These are phyloP conservation scores for Agapornis roseicollis DNA, from an alignment of 2,113 vertebrate genomes.

Conservation along the genomic window DNA sequence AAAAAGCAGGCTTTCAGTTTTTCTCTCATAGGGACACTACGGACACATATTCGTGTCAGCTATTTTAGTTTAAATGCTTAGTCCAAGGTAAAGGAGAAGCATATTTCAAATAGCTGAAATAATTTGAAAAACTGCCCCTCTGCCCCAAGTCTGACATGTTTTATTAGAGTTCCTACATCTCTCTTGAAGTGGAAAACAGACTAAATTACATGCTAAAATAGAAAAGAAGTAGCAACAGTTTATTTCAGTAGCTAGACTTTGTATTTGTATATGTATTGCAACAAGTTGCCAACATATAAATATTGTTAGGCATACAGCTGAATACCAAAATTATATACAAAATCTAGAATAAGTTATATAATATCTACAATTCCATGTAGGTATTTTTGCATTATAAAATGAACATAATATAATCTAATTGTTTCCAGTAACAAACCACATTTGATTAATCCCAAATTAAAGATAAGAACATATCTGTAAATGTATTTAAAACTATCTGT, in stretches of 20 bases:
- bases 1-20: background rate
- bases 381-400: background rate
- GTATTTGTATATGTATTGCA: background rate
- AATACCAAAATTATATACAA: background rate
- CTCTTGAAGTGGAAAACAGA: background rate
- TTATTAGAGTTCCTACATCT: background rate
- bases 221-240: background rate
- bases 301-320: background rate
- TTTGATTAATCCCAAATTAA: background rate
- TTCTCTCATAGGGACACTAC: slow-evolving; percentile 3
- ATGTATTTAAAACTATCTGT: background rate
- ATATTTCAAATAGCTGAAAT: slow-evolving; percentile 28
- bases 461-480: background rate
- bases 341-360: background rate
- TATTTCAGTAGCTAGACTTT: background rate
- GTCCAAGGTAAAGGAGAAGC: background rate
- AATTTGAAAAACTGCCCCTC: background rate
- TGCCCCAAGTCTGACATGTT: background rate
- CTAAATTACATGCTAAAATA: background rate
- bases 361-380: background rate
- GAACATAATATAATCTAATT: background rate
- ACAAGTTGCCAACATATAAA: background rate
- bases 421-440: background rate
- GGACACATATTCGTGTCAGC: slow-evolving; percentile 1
- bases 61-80: slow-evolving; percentile 42